These are phyloP conservation scores for Natrix natrix DNA, from an alignment of 2,797 vertebrate species.

Conservation along the genomic window DNA sequence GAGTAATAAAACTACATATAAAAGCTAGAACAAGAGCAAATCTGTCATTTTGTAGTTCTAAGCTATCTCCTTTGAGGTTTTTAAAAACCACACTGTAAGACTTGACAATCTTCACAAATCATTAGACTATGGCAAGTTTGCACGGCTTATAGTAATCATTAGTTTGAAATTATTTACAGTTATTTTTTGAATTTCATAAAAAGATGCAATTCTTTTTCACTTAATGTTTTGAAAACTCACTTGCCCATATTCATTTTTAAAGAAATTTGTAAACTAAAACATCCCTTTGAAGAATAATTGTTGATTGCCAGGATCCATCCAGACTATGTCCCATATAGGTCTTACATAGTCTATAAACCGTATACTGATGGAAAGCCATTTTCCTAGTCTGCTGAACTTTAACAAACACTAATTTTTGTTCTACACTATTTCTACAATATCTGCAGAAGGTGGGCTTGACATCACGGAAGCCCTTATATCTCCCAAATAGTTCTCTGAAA, in stretches of 20 bases:
- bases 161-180: background rate
- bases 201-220: background rate
- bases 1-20: background rate
- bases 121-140: background rate
- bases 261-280: background rate
- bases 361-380: background rate
- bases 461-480: background rate
- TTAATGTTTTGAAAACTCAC: background rate
- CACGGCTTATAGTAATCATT: background rate
- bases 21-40: background rate
- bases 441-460: background rate
- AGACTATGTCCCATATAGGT: background rate
- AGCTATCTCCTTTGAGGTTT: background rate
- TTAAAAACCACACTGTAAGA: background rate
- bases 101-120: background rate
- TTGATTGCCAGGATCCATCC: background rate
- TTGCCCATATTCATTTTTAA: background rate
- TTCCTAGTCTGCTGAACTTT: background rate
- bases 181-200: background rate
- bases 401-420: background rate
- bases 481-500: background rate
- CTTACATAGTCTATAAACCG: background rate
- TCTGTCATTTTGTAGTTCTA: background rate
- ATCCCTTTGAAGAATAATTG: background rate
- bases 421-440: background rate